These are phyloP conservation scores for Delia radicum DNA, from an alignment of 1,140 invertebrate genomes.

Conservation along the genomic window DNA sequence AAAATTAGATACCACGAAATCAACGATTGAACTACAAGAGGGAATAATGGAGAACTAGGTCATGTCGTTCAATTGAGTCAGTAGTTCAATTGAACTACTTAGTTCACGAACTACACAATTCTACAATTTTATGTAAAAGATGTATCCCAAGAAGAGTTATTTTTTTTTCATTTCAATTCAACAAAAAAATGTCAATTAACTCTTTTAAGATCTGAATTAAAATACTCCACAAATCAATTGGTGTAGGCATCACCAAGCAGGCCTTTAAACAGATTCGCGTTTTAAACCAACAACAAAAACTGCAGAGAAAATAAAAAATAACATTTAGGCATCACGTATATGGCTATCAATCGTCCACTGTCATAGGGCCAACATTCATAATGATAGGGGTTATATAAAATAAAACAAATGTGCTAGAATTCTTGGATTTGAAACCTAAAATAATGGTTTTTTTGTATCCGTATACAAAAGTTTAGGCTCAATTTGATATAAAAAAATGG, in stretches of 20 bases:
- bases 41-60: too few relatives aligned
- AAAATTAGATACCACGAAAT: too few relatives aligned
- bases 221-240: neutral
- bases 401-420: slow-evolving; percentile 10
- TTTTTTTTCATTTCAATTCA: too few relatives aligned
- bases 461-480: neutral
- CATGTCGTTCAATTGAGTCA: too few relatives aligned
- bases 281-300: neutral
- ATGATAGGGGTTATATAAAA: neutral
- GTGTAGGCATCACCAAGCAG: neutral
- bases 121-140: too few relatives aligned
- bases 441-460: neutral
- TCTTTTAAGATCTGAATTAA: neutral
- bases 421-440: neutral
- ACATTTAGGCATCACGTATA: slow-evolving; percentile 22
- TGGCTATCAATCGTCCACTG: slow-evolving; percentile 25
- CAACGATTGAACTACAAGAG: too few relatives aligned
- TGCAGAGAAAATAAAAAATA: neutral
- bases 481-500: neutral
- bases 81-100: too few relatives aligned
- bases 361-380: slow-evolving; percentile 23
- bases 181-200: too few relatives aligned
- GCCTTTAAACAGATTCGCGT: neutral
- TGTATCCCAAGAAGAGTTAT: too few relatives aligned
- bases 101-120: too few relatives aligned